These are phyloP conservation scores for Psilopsiagon aymara DNA, from an alignment of 2,113 vertebrate genomes.

Conservation along the genomic window DNA sequence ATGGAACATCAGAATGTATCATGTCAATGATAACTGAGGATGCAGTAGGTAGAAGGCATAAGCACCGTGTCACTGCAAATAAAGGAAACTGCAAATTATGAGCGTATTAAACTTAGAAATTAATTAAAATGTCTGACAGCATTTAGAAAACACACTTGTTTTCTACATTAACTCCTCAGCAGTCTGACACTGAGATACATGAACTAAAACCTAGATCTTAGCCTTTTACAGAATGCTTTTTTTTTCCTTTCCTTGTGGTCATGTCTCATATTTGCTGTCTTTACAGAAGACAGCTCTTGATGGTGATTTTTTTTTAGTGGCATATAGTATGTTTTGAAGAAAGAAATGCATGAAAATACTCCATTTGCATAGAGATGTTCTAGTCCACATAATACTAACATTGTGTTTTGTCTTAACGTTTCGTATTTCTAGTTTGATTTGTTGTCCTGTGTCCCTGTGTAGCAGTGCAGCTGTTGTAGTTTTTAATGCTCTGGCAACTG, in stretches of 20 bases:
- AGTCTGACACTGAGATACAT: background rate
- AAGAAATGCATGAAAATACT: background rate
- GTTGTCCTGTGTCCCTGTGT: background rate
- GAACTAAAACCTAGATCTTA: background rate
- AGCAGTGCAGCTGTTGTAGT: slow-evolving; percentile 43
- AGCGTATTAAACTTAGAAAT: background rate
- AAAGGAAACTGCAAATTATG: background rate
- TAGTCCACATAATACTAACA: background rate
- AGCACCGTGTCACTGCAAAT: background rate
- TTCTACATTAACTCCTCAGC: background rate
- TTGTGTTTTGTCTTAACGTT: background rate
- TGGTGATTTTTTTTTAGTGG: background rate
- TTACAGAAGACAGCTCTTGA: background rate
- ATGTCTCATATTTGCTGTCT: background rate
- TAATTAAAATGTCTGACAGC: background rate
- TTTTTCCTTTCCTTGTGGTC: background rate
- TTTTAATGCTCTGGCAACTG: slow-evolving; percentile 41
- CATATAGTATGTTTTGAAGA: background rate
- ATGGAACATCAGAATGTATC: background rate
- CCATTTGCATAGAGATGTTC: background rate
- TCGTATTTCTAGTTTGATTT: slow-evolving; percentile 29
- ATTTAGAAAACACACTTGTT: background rate
- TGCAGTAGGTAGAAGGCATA: background rate
- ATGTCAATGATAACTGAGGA: background rate
- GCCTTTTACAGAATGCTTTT: background rate